phyloP scores from a whole-genome alignment of 2,888 invertebrate species.

The Xestia sexstrigata region DNA sequence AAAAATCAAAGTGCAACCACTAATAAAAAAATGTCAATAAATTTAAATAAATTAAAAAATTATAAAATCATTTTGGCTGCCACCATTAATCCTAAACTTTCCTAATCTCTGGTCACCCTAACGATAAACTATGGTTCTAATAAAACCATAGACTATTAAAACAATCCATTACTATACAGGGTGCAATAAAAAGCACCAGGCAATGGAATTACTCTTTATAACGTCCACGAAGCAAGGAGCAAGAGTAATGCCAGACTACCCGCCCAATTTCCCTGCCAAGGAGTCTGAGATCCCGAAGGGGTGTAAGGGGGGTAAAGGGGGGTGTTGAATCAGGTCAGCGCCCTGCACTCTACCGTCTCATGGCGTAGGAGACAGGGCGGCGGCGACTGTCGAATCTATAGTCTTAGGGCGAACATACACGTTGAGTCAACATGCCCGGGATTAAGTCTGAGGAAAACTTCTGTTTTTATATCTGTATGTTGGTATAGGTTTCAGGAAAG shows the following conservation, averaged over 20 bases:
- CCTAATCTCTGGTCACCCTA: slow-evolving; percentile 4
- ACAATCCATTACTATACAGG: slow-evolving; percentile 32
- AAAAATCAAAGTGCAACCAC: neutral
- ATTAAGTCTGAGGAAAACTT: slow-evolving; percentile 8
- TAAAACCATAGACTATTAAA: slow-evolving; percentile 51
- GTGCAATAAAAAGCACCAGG: slow-evolving; percentile 44
- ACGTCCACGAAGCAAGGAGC: slow-evolving; percentile 48
- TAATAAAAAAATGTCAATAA: neutral
- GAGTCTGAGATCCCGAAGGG: slow-evolving; percentile 73
- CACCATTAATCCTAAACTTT: slow-evolving; percentile 1
- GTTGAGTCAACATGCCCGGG: slow-evolving; percentile 9
- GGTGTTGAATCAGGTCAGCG: slow-evolving; percentile 77
- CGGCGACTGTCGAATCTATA: slow-evolving; percentile 72
- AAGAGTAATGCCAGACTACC: slow-evolving; percentile 52
- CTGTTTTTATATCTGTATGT: neutral
- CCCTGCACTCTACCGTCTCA: slow-evolving; percentile 81
- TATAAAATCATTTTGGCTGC: too few species aligned
- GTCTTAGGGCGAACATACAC: slow-evolving; percentile 39
- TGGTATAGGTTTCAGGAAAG: neutral
- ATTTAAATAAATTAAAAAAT: too few species aligned
- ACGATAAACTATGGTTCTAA: slow-evolving; percentile 30
- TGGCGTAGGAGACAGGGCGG: slow-evolving; percentile 78
- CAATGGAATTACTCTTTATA: slow-evolving; percentile 39
- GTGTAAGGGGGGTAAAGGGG: slow-evolving; percentile 36
- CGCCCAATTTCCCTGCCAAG: slow-evolving; percentile 74